phyloP scores from a whole-genome alignment of 2,797 vertebrate species.

The Halcyon chelicuti region DNA sequence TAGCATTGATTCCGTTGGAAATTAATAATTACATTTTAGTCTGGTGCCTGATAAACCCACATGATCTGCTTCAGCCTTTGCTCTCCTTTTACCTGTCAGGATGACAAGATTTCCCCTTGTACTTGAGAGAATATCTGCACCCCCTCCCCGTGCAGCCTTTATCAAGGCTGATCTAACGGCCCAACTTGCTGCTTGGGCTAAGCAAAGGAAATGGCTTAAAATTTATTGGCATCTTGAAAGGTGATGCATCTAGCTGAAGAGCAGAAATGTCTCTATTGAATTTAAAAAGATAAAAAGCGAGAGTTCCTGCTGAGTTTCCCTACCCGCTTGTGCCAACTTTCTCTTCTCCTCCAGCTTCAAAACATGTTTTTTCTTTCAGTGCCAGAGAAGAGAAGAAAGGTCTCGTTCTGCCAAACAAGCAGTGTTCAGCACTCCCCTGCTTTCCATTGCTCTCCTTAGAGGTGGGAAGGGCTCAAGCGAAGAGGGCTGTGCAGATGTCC shows the following conservation, averaged over 20 bases:
- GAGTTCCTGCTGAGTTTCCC: slow-evolving; percentile 37
- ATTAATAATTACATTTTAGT: background rate
- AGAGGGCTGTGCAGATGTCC: background rate
- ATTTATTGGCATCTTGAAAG: slow-evolving; percentile 40
- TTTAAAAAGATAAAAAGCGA: slow-evolving; percentile 42
- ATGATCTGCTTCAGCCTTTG: background rate
- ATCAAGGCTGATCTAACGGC: slow-evolving; percentile 22
- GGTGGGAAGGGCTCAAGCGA: background rate
- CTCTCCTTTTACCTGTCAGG: background rate
- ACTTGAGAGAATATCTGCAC: background rate
- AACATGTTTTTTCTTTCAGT: background rate
- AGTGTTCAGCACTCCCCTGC: background rate
- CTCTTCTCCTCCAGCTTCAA: slow-evolving; percentile 54
- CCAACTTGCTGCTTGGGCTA: slow-evolving; percentile 1
- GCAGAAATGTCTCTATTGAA: slow-evolving; percentile 36
- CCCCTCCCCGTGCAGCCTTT: background rate
- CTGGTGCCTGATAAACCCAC: background rate
- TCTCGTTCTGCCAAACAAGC: background rate
- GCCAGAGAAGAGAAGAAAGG: slow-evolving; percentile 9
- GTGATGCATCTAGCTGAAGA: background rate
- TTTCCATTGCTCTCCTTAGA: background rate
- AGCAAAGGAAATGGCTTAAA: slow-evolving; percentile 17
- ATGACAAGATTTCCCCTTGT: background rate
- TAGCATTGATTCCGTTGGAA: background rate
- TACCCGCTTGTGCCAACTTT: slow-evolving; percentile 25